phyloP scores from a whole-genome alignment of 2,113 vertebrate species.

The Thryonomys swinderianus region DNA sequence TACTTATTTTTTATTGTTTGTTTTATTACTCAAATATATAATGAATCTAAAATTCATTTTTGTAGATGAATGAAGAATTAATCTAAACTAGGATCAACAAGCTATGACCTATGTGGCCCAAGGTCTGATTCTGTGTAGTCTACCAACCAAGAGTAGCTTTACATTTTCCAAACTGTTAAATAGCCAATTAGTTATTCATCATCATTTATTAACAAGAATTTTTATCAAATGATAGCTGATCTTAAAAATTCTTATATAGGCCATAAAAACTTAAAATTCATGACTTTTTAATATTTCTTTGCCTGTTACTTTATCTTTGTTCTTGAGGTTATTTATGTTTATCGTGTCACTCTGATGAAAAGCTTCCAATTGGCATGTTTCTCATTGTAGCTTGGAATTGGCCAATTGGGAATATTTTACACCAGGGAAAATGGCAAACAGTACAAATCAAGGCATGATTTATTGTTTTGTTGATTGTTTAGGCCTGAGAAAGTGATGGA shows the following conservation, averaged over 20 bases:
- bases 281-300: neutral
- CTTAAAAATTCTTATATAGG: neutral
- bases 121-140: neutral
- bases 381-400: neutral
- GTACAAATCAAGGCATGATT: neutral
- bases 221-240: neutral
- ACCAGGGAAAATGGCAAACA: neutral
- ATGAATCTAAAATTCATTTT: conserved; percentile 20
- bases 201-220: neutral
- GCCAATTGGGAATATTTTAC: neutral
- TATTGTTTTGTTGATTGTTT: conserved; percentile 40
- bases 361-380: neutral
- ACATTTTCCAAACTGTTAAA: neutral
- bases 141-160: neutral
- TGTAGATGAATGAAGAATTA: neutral
- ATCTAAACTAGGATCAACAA: neutral
- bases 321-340: neutral
- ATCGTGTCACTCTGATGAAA: neutral
- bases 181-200: neutral
- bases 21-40: conserved; percentile 18
- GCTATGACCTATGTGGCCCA: neutral
- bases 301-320: neutral
- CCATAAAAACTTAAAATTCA: neutral
- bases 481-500: neutral
- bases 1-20: neutral